These are phyloP conservation scores for Chironomus tepperi DNA, from an alignment of 1,140 invertebrate genomes.

Conservation along the genomic window DNA sequence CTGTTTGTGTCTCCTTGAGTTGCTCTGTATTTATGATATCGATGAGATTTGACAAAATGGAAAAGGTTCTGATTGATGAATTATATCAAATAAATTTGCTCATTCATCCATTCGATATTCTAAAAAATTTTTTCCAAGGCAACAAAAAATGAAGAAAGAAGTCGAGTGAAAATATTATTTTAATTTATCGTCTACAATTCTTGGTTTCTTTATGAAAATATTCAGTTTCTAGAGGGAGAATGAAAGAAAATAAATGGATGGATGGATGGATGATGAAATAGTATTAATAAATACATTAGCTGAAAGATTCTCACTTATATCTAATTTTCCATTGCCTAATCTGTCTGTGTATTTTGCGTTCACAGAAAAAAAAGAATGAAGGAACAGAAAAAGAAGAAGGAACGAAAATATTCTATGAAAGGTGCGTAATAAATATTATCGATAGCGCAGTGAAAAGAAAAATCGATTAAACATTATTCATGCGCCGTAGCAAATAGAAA, in stretches of 20 bases:
- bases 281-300: background rate
- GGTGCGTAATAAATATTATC: constrained; percentile 14
- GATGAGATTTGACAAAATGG: background rate
- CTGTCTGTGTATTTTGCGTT: background rate
- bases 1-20: no score
- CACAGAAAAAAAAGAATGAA: no score
- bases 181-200: background rate
- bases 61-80: constrained; percentile 11
- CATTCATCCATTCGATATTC: background rate
- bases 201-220: background rate
- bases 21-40: background rate
- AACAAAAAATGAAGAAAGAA: background rate
- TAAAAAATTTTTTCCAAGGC: no score
- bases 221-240: background rate
- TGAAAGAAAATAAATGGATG: background rate
- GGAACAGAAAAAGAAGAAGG: background rate
- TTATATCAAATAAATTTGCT: background rate
- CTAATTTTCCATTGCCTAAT: background rate
- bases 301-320: background rate
- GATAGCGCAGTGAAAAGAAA: constrained; percentile 18
- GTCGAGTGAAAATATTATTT: constrained; percentile 18
- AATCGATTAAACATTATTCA: constrained; percentile 23
- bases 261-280: background rate
- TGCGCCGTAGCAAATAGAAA: background rate
- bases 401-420: constrained; percentile 6